Evolutionary conservation across 2,797 vertebrate genomes (phyloP), one percentile per base, ranked within the genome.

Genomic region (Bryconaethiops microstoma): DNA sequence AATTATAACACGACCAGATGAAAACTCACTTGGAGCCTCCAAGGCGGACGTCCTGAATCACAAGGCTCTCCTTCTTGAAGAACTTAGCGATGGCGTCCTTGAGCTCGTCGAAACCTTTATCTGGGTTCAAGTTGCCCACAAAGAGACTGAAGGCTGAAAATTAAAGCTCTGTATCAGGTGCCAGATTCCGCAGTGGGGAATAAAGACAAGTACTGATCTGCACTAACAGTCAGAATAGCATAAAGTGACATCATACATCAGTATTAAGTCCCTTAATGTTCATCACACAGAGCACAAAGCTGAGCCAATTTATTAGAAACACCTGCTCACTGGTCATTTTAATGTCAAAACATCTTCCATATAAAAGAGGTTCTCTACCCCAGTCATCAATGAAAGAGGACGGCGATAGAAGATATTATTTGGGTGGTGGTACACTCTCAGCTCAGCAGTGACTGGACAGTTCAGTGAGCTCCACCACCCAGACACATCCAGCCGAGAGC

Each of bases 21-120:
- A 35, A 35, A 19, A 52, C 96, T 93, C 90, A 99, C 98, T 92
- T 98, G 81, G 94, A 94, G 29, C 87, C 88, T n/a, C 97, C 97
- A 60, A 98, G 92, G 80, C 97, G 94, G 76, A 99, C 94, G 59
- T 97, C 96, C 14, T 87, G 83, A 45, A 96, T 88, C 62, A 95
- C 92, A 2, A 99, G 93, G 17, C 89, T 88, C 52, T 98, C 97
- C 90, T 98, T 99, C 23, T 93, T 83, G 86, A 99, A 99, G 91
- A 98, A 95, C 16, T 95, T 96, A 35, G 89, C 91, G 72, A 99
- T 77, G 2, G 91, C 91, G 0, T 89, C 80, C 87, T 96, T 99
- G 81, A 99, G 87, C 83, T 99, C 97, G 0, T 96, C 95, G 42
- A 91, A 96, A n/a, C 96, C 95, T 86, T 97, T 97, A 73, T 83